Base-by-base conservation (phyloP, 23 tunicate species). In the Phallusia fumigata region DNA sequence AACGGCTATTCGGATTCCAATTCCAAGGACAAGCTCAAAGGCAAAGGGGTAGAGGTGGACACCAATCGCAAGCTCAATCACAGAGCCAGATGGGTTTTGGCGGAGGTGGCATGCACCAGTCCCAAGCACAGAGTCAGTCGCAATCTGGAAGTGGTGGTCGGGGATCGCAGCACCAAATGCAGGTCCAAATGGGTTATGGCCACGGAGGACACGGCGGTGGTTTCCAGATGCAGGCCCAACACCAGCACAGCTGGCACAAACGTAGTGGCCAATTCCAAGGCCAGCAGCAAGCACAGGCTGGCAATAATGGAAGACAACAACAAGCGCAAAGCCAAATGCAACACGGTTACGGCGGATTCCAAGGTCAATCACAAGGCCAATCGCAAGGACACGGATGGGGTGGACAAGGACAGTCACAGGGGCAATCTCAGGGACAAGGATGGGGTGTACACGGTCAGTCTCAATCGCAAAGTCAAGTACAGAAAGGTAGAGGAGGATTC, bases 291-390 rank as follows among this genome's bases (percentile, higher is more conserved):
- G n/a, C 31, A 35, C 44, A 74, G 35, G 74, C 64, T 10, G 36
- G 45, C 24, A 33, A 65, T 22, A 44, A 24, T 21, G 69, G 69
- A 58, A 5, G 15, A 1, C 69, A 58, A 58, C 26, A 24, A 35
- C 87, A 83, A 31, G 76, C 87, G 44, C 87, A 85, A 64, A 74
- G 47, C 30, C 88, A 85, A 85, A 65, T 52, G 34, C 81, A 76
- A 58, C 26, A 24, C 69, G 69, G 69, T 3, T 21, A 24, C 3
- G 28, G 28, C 13, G 69, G 69, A 58, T 58, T 58, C 28, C 69
- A 58, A 16, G 69, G 69, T 1, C 86, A 79, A 79, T 30, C 74
- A 19, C 87, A 82, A 82, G 31, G 53, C 53, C 85, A 82, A n/a
- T 50, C 32, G 0, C 85, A 82, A 72, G 10, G 6, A 16, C 32